Conservation (phyloP, 2,113 vertebrate genomes). For the Macquaria ambigua region DNA sequence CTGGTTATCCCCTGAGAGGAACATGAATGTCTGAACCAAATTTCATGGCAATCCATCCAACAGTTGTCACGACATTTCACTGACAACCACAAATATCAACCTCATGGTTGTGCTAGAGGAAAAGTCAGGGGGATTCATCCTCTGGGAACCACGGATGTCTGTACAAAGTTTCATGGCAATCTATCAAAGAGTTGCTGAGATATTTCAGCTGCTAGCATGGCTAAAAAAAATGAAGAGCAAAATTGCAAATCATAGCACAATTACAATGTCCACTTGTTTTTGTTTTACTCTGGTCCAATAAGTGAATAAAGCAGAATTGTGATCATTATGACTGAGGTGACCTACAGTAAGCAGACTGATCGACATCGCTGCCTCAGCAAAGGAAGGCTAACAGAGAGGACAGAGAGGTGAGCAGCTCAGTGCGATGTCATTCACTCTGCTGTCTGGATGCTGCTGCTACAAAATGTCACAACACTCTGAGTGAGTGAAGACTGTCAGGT, state of each 20-base stretch:
- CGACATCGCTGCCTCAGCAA: neutral
- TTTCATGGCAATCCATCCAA: neutral
- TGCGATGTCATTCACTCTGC: slow-evolving; percentile 4
- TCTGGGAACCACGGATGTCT: neutral
- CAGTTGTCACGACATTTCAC: neutral
- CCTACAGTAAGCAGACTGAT: neutral
- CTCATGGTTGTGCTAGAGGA: neutral
- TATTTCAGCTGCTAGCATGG: neutral
- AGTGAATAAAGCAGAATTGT: neutral
- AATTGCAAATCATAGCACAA: neutral
- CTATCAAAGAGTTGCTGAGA: neutral
- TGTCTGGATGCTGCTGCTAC: slow-evolving; percentile 28
- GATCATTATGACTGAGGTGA: neutral
- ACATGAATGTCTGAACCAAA: neutral
- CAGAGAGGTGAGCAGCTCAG: slow-evolving; percentile 29
- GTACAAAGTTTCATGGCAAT: neutral
- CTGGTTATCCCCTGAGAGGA: neutral
- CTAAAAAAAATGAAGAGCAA: neutral
- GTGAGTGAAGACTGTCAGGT: slow-evolving; percentile 52
- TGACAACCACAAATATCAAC: neutral
- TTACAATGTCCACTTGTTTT: neutral
- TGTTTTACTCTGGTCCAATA: neutral
- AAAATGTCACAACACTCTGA: slow-evolving; percentile 55
- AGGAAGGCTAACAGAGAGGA: neutral
- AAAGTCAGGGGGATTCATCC: neutral